Conservation (phyloP, 2,797 vertebrate species). For the Pipistrellus pygmaeus region DNA sequence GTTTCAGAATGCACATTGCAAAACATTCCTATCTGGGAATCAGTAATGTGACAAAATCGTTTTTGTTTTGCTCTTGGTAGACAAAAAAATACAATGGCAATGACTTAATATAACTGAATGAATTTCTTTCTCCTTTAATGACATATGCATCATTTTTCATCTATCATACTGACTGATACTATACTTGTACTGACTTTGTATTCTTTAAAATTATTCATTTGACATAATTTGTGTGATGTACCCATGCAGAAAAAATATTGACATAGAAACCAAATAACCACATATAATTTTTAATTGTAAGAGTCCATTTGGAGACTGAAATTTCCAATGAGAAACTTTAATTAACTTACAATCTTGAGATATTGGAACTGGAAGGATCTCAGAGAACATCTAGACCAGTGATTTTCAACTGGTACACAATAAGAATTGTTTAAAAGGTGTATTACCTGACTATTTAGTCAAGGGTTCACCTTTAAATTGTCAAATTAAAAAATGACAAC, state of each 20-base stretch:
- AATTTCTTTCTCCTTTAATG: slow-evolving; percentile 52
- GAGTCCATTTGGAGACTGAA: slow-evolving; percentile 39
- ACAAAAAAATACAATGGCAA: slow-evolving; percentile 14
- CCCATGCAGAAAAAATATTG: background rate
- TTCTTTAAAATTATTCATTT: slow-evolving; percentile 21
- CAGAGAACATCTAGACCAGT: background rate
- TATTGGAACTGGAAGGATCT: background rate
- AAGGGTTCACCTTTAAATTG: background rate
- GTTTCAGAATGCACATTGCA: background rate
- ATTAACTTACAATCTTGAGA: slow-evolving; percentile 48
- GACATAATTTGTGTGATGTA: slow-evolving; percentile 15
- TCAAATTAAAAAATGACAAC: background rate
- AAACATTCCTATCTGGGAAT: slow-evolving; percentile 19
- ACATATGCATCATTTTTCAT: slow-evolving; percentile 34
- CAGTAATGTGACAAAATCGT: slow-evolving; percentile 18
- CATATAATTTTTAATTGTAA: background rate
- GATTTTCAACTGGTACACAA: background rate
- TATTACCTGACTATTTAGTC: background rate
- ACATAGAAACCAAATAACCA: background rate
- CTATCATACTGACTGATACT: background rate
- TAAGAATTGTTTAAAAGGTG: background rate
- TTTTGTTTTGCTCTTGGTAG: slow-evolving; percentile 50
- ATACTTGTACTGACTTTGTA: slow-evolving; percentile 7
- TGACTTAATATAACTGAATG: slow-evolving; percentile 4
- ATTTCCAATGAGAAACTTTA: slow-evolving; percentile 32